Evolutionary conservation across 2,113 vertebrate genomes (phyloP).

Genomic region (Zosterops japonicus): DNA sequence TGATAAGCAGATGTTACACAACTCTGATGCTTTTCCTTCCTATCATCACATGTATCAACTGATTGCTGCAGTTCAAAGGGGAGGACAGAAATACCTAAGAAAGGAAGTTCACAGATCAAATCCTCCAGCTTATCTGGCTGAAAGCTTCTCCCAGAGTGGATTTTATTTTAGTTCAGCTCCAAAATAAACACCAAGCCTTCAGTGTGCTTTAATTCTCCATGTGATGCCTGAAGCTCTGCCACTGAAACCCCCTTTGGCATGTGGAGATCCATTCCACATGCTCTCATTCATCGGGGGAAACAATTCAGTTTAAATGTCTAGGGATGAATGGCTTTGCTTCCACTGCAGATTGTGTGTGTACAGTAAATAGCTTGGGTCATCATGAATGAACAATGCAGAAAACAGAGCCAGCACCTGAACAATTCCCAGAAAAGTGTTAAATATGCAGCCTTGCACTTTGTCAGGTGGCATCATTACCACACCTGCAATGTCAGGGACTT

Average conservation of each 20-base stretch:
- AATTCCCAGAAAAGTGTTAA: not conserved
- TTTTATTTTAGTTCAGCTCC: conserved; percentile 24
- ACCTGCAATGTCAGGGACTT: not conserved
- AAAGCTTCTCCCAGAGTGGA: conserved; percentile 35
- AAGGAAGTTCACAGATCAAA: conserved; percentile 44
- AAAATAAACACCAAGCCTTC: conserved; percentile 33
- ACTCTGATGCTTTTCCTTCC: conserved; percentile 9
- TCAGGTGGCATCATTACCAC: not conserved
- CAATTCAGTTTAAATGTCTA: not conserved
- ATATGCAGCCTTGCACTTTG: not conserved
- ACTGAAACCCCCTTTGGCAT: not conserved
- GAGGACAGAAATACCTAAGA: conserved; percentile 24
- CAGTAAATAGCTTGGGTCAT: not conserved
- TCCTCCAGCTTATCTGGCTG: conserved; percentile 42
- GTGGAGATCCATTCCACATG: not conserved
- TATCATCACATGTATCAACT: not conserved
- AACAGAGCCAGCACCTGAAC: not conserved
- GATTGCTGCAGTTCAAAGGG: not conserved
- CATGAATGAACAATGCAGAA: not conserved
- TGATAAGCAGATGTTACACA: conserved; percentile 52
- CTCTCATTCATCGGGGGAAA: conserved; percentile 11
- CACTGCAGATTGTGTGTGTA: not conserved
- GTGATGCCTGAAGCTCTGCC: conserved; percentile 3
- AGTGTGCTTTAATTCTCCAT: conserved; percentile 2
- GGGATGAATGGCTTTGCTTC: not conserved